Percentiles rank a stretch among this genome's conserved stretches.
Evolutionary conservation across 2,797 vertebrate genomes (phyloP).

Genomic region (Dromococcyx pavoninus): DNA sequence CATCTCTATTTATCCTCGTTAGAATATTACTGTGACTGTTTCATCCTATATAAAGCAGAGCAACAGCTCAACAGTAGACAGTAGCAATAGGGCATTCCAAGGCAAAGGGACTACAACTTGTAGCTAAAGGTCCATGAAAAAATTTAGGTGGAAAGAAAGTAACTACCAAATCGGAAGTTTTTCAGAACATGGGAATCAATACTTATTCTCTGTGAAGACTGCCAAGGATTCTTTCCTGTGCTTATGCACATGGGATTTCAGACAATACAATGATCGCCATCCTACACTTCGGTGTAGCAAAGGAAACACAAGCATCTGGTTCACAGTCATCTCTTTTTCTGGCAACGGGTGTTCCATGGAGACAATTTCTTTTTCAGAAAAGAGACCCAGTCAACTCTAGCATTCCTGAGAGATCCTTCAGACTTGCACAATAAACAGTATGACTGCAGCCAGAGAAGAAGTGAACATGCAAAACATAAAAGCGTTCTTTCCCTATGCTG

Average conservation of each 20-base stretch:
- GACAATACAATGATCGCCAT: background rate
- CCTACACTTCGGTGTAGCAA: accelerated
- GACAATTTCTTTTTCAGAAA: background rate
- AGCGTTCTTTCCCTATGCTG: background rate
- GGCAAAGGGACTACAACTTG: background rate
- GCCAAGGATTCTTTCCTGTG: background rate
- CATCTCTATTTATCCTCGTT: background rate
- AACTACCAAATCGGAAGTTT: background rate
- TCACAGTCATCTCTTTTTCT: background rate
- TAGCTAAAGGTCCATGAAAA: background rate
- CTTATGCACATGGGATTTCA: background rate
- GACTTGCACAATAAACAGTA: background rate
- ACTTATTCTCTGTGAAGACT: background rate
- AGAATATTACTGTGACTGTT: background rate
- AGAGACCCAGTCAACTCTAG: background rate
- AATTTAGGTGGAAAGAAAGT: background rate
- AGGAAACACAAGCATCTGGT: background rate
- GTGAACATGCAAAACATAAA: background rate
- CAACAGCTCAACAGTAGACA: background rate
- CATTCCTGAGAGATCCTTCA: background rate
- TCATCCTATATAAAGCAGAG: background rate
- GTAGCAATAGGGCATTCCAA: background rate
- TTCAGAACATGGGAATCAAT: background rate
- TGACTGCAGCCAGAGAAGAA: background rate
- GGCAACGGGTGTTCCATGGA: background rate